These are phyloP conservation scores for Polietes domitor DNA, from an alignment of 2,888 invertebrate genomes.

Conservation along the genomic window DNA sequence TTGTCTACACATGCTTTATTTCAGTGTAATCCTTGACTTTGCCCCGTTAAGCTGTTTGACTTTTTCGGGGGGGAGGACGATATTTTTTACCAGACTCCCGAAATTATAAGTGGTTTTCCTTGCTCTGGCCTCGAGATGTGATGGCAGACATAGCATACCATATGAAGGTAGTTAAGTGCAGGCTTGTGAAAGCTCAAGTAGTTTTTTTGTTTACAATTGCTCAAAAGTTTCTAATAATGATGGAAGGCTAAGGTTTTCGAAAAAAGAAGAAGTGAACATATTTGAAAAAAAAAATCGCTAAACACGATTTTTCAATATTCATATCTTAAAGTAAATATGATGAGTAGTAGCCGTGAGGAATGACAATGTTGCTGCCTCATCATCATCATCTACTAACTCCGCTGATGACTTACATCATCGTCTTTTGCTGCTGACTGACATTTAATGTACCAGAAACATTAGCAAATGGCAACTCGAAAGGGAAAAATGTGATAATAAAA, in stretches of 20 bases:
- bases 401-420: too few relatives aligned
- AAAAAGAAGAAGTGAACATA: not conserved
- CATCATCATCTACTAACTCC: too few relatives aligned
- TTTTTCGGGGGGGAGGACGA: slow-evolving; percentile 10
- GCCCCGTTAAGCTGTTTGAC: slow-evolving; percentile 57
- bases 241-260: not conserved
- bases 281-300: not conserved
- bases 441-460: slow-evolving; percentile 65
- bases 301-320: slow-evolving; percentile 5
- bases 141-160: not conserved
- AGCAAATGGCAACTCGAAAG: not conserved
- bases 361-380: too few relatives aligned
- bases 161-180: too few relatives aligned
- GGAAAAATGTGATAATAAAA: too few relatives aligned
- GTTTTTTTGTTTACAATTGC: not conserved
- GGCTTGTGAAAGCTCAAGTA: not conserved
- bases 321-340: not conserved
- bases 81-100: not conserved
- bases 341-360: not conserved
- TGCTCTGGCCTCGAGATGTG: slow-evolving; percentile 31
- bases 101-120: slow-evolving; percentile 62
- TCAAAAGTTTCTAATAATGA: slow-evolving; percentile 3
- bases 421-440: slow-evolving; percentile 54
- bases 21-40: slow-evolving; percentile 67
- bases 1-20: slow-evolving; percentile 15